Evolutionary conservation across 2,797 vertebrate species (phyloP).

Genomic region (Emys orbicularis): DNA sequence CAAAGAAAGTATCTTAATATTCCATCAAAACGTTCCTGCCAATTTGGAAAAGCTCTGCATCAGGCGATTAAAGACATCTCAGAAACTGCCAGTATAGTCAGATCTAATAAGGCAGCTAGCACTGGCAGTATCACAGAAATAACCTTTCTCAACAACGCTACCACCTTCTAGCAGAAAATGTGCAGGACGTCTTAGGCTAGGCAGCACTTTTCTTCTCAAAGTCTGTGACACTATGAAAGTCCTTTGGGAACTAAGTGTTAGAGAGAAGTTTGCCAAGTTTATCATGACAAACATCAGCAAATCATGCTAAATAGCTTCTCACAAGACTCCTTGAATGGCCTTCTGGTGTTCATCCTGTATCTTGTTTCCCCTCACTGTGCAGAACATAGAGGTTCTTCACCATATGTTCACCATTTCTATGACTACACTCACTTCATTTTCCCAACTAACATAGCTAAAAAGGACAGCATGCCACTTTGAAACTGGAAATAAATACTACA

Average conservation of each 20-base stretch:
- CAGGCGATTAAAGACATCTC: conserved; percentile 27
- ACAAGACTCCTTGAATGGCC: neutral
- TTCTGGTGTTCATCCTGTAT: conserved; percentile 2
- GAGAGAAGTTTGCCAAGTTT: conserved; percentile 47
- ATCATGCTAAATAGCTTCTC: conserved; percentile 47
- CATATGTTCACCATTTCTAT: neutral
- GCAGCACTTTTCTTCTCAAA: conserved; percentile 9
- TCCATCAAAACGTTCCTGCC: conserved; percentile 63
- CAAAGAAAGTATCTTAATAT: conserved; percentile 56
- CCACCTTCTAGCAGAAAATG: neutral
- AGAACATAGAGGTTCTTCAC: neutral
- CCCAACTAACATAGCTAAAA: neutral
- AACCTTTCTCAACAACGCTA: neutral
- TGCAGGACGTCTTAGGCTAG: conserved; percentile 7
- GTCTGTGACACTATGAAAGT: neutral
- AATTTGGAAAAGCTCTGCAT: conserved; percentile 58
- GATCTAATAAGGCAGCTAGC: conserved; percentile 40
- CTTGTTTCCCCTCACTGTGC: neutral
- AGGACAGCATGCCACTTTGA: neutral
- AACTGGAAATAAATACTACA: neutral
- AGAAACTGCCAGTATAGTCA: conserved; percentile 46
- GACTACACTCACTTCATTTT: neutral
- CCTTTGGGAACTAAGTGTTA: conserved; percentile 53
- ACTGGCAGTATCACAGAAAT: conserved; percentile 28
- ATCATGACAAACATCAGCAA: conserved; percentile 19